Conservation (phyloP, 1,140 invertebrate species). For the Diprion similis region DNA sequence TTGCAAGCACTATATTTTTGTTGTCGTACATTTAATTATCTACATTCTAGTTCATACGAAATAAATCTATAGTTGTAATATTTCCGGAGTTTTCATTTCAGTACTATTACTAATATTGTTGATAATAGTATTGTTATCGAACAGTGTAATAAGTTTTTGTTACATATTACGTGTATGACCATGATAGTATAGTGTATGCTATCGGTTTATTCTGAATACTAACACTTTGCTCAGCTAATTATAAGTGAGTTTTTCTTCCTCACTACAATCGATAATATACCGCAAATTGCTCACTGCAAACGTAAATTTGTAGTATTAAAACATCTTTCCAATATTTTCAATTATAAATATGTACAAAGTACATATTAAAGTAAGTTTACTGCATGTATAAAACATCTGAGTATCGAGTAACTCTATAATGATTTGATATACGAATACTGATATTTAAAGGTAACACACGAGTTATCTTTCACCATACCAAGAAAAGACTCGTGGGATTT, state of each 20-base stretch:
- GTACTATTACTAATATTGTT: not conserved
- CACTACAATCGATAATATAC: not conserved
- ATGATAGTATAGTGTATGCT: too few relatives aligned
- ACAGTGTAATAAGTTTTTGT: not conserved
- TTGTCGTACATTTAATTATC: slow-evolving; percentile 3
- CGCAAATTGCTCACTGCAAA: not conserved
- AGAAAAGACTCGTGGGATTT: too few relatives aligned
- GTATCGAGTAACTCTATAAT: too few relatives aligned
- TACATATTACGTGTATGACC: too few relatives aligned
- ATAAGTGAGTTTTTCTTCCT: not conserved
- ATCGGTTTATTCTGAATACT: not conserved
- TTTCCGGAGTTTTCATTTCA: not conserved
- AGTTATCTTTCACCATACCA: too few relatives aligned
- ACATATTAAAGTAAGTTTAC: too few relatives aligned
- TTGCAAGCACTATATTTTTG: not conserved
- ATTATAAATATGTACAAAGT: too few relatives aligned
- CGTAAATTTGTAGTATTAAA: too few relatives aligned
- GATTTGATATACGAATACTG: too few relatives aligned
- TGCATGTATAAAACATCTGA: too few relatives aligned
- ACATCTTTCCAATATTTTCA: too few relatives aligned
- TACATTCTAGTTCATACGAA: not conserved
- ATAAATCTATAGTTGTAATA: not conserved
- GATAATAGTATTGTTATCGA: not conserved
- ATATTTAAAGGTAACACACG: too few relatives aligned
- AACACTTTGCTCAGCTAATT: not conserved